Base-by-base conservation (phyloP, 1,140 invertebrate genomes). In the Phymastichus coffea region DNA sequence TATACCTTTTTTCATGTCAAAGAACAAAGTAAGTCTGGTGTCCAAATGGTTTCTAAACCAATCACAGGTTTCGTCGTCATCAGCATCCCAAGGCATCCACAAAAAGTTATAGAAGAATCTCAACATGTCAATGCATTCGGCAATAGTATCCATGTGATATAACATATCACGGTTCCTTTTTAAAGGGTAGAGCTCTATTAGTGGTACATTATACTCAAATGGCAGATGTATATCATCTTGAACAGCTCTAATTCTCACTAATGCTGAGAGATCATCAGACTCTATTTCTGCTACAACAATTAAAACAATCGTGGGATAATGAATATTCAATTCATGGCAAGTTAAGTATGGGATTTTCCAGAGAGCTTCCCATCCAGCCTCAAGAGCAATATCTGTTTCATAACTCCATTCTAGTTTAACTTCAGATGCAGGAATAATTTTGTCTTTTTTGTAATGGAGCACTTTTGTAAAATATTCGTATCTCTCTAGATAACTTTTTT, bases 31-130 rank as follows among this genome's bases (percentile, higher is more conserved):
- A 30, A 62, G 41, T 40, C 86, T 80, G 3, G 76, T 70, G 61
- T 84, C 78, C 53, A 87, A 71, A 73, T 87, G 83, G 33, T 73
- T 70, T 15, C 69, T 66, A 20, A 81, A 75, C 84, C 84, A 87
- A 68, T 85, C 81, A 1, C 66, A 57, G 51, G 77, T 76, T 9
- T 84, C 81, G 63, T 86, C 84, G 22, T 82, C 81, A 48, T 87
- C 84, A 40, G 78, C 67, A 61, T 87, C 86, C 85, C 85, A 87
- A 3, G 86, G 84, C 82, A 85, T 84, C 76, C 84, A 84, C 4
- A 87, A 65, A 63, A 85, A 73, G 46, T 80, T 78, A 61, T 82
- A 86, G 67, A 86, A 87, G 49, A 86, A 86, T 51, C 85, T 63
- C 4, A 80, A 51, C 22, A 76, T 69, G 48, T 80, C 77, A 7